phyloP scores from a whole-genome alignment of 2,888 invertebrate genomes.

The Tetragonula carbonaria region DNA sequence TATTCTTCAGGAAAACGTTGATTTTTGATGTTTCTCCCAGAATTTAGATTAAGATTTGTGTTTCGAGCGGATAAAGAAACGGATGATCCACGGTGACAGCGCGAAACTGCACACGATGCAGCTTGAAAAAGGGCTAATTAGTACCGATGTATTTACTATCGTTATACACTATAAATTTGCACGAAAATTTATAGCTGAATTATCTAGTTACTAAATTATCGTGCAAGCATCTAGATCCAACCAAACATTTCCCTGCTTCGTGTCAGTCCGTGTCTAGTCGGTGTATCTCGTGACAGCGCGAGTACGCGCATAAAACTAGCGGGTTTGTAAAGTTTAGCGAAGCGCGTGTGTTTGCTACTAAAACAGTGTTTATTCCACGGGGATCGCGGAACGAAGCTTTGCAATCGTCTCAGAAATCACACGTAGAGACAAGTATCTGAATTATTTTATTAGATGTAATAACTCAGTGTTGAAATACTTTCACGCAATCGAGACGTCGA shows the following conservation, averaged over 20 bases:
- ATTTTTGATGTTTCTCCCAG: too few species aligned
- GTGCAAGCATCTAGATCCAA: background rate
- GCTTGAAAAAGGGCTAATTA: too few species aligned
- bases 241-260: background rate
- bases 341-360: background rate
- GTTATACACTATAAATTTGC: too few species aligned
- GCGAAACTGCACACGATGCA: too few species aligned
- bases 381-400: background rate
- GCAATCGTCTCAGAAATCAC: background rate
- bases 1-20: too few species aligned
- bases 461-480: background rate
- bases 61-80: too few species aligned
- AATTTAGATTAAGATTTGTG: too few species aligned
- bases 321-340: background rate
- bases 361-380: conserved; percentile 41
- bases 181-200: background rate
- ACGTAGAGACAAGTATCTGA: background rate
- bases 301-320: conserved; percentile 7
- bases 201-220: background rate
- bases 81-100: too few species aligned
- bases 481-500: background rate
- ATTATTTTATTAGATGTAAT: too few species aligned
- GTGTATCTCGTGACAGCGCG: background rate
- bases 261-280: background rate
- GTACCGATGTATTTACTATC: too few species aligned